These are phyloP conservation scores for Empidonax traillii DNA, from an alignment of 2,113 vertebrate species.

Conservation along the genomic window DNA sequence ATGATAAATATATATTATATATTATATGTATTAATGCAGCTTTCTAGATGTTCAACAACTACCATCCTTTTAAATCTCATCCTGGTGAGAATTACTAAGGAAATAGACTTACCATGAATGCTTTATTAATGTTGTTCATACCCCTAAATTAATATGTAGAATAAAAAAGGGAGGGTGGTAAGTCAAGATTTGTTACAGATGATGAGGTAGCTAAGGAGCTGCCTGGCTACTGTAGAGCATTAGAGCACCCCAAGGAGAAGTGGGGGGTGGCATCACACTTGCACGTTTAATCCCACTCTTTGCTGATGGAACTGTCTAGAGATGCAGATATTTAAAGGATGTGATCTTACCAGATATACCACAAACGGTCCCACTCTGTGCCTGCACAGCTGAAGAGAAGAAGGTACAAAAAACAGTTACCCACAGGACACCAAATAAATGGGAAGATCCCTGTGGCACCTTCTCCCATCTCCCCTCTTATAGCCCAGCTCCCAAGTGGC, in stretches of 20 bases:
- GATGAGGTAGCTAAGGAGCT: background rate
- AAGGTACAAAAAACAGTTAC: background rate
- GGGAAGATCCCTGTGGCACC: background rate
- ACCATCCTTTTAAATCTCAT: background rate
- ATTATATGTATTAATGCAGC: background rate
- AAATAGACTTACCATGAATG: background rate
- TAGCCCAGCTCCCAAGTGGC: background rate
- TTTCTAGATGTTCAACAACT: background rate
- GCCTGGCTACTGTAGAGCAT: background rate
- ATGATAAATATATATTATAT: no score
- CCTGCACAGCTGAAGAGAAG: conserved; percentile 68
- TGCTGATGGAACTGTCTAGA: background rate
- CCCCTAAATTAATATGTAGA: background rate
- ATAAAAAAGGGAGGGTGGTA: background rate
- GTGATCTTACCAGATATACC: conserved; percentile 81
- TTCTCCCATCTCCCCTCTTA: background rate
- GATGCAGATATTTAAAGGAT: background rate
- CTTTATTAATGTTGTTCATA: background rate
- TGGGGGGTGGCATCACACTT: background rate
- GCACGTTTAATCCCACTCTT: background rate
- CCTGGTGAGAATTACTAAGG: background rate
- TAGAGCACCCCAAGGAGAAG: background rate
- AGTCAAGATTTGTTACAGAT: background rate
- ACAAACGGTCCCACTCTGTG: conserved; percentile 74
- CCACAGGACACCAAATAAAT: background rate